Evolutionary conservation across 2,888 invertebrate species (phyloP).

Genomic region (Papilio gigon): DNA sequence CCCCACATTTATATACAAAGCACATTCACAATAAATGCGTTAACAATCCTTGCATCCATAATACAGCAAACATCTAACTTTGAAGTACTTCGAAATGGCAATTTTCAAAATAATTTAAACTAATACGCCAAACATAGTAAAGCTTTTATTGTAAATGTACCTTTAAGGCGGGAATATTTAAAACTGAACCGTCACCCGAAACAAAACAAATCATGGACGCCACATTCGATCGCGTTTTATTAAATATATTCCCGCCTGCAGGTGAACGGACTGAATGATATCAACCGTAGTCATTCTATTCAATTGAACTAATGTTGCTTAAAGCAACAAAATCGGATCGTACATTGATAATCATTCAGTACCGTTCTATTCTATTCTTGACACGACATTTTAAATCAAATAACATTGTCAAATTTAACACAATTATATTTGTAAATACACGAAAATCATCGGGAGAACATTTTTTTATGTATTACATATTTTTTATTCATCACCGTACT

Average conservation of each 20-base stretch:
- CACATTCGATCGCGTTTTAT: background rate
- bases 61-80: background rate
- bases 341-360: slow-evolving; percentile 6
- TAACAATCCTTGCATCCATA: background rate
- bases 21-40: slow-evolving; percentile 8
- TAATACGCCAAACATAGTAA: background rate
- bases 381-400: slow-evolving; percentile 7
- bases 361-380: background rate
- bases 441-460: background rate
- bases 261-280: slow-evolving; percentile 2
- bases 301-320: background rate
- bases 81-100: background rate
- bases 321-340: slow-evolving; percentile 12
- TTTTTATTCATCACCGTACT: no score
- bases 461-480: background rate
- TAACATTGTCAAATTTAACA: slow-evolving; percentile 3
- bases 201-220: no score
- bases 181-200: background rate
- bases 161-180: slow-evolving; percentile 1
- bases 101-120: background rate
- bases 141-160: slow-evolving; percentile 11
- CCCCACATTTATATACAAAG: slow-evolving; percentile 31
- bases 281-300: background rate
- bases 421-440: background rate
- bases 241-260: background rate